Evolutionary conservation across 1,140 invertebrate species (phyloP), one percentile per base, ranked within the genome.

Genomic region (Diprion similis): DNA sequence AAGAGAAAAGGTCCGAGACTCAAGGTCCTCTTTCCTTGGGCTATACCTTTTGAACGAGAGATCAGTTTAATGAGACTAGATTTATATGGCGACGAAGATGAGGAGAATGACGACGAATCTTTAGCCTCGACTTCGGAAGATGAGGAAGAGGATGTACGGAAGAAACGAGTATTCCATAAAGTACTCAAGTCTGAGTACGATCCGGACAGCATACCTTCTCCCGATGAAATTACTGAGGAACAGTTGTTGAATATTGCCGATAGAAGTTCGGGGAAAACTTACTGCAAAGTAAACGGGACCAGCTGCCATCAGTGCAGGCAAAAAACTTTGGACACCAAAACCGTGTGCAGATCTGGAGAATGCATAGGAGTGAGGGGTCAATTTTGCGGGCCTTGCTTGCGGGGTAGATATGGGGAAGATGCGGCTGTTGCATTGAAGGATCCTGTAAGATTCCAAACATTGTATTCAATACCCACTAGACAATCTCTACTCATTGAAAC

Each of bases 311-410:
- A 89, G 45, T 89, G 88, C 71, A 78, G 88, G 46, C 89, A 89
- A 70, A 90, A 89, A 78, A 89, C 89, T 1, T 71, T 80, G 18
- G 89, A 90, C 74, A 88, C 84, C 10, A 90, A 90, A 77, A 88
- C 88, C 6, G 81, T 85, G 37, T 90, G 89, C 37, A 78, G 89
- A 68, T 87, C 84, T 15, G 80, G 81, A 46, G 71, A 79, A 69
- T 90, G 89, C 76, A 67, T 84, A 15, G 89, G 89, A 18, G 75
- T 88, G 4, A 79, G 87, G 73, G 89, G 89, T 17, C 84, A 88
- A 77, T 89, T 90, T 75, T 90, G 89, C 78, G 89, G 89, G 0
- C 82, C 83, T n/a, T 90, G 89, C 71, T 79, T 89, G 10, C 78
- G 77, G 66, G 86, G 84, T 18, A 81, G 88, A 77, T 90, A 90